Evolutionary conservation across 2,113 vertebrate species (phyloP), one percentile per base, ranked within the genome.

Genomic region (Danio rerio): DNA sequence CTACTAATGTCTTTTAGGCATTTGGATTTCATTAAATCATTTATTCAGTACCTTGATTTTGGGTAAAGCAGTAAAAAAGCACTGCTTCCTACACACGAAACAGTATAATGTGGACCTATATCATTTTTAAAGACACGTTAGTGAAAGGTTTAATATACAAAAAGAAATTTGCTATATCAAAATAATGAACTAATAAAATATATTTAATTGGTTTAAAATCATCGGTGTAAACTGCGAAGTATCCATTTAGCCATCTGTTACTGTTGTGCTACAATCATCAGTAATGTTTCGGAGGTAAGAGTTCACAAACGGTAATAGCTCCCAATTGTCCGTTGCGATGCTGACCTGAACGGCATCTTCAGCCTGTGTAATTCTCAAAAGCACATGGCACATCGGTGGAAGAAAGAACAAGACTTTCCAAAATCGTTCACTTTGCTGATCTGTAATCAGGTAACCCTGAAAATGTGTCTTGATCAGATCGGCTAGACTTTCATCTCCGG

Each of bases 251-350:
- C 58, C 15, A 59, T 66, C 42, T n/a, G 9, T 21, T 66, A 31
- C 9, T 43, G 59, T 59, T 8, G 3, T 5, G 45, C 52, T 55
- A 11, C 73, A 21, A 15, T 8, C 58, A 20, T 42, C 43, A 5
- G 91, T 93, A 65, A 93, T 68, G 5, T 69, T 85, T 59, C 86
- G 86, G 3, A 98, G 89, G 81, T 95, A 96, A 59, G 89, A 89
- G 50, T 91, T 95, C 0, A 91, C 84, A 63, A 93, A 89, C 0
- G 95, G 93, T 81, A 98, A 86, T 7, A 96, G 88, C 0, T 91
- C 86, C 95, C 96, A 97, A 91, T 94, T 90, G 50, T 97, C 93
- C 0, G 95, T 96, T 11, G 94, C 91, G 2, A 97, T 90, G 40
- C 83, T 71, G 71, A 96, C 92, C 0, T 92, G 90, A 61, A 90